phyloP scores from a whole-genome alignment of 2,113 vertebrate genomes.

The Alaudala cheleensis region DNA sequence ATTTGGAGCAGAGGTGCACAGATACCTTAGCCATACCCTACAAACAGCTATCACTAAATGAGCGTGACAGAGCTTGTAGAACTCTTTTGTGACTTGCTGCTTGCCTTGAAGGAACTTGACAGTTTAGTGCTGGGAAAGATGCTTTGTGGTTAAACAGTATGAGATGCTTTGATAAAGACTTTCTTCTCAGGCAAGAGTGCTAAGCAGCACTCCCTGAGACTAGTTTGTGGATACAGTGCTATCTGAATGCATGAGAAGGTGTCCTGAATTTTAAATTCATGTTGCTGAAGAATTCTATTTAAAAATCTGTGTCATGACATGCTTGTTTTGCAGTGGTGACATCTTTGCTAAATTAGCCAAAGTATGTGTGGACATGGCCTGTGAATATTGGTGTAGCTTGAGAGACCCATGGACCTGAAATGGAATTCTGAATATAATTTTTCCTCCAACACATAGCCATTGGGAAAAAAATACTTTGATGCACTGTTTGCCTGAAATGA shows the following conservation, averaged over 20 bases:
- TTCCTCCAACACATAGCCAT: not conserved
- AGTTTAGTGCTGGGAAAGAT: not conserved
- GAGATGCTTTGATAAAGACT: not conserved
- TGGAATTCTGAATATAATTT: not conserved
- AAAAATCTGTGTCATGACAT: not conserved
- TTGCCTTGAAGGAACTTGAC: not conserved
- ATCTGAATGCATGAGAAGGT: not conserved
- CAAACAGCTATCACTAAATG: not conserved
- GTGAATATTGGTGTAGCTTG: not conserved
- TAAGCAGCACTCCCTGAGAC: not conserved
- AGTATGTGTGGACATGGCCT: not conserved
- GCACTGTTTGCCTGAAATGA: not conserved
- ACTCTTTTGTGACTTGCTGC: not conserved
- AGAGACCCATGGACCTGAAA: not conserved
- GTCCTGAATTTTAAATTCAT: not conserved
- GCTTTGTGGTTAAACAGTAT: not conserved
- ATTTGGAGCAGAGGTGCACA: not conserved
- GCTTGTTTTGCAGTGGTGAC: not conserved
- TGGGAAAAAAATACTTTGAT: not conserved
- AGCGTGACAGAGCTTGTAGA: not conserved
- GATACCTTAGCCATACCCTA: not conserved
- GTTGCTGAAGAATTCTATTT: not conserved
- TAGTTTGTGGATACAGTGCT: not conserved
- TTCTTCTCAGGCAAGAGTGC: not conserved
- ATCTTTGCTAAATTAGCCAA: not conserved